These are phyloP conservation scores for Athalia circularis DNA, from an alignment of 2,888 invertebrate genomes.

Conservation along the genomic window DNA sequence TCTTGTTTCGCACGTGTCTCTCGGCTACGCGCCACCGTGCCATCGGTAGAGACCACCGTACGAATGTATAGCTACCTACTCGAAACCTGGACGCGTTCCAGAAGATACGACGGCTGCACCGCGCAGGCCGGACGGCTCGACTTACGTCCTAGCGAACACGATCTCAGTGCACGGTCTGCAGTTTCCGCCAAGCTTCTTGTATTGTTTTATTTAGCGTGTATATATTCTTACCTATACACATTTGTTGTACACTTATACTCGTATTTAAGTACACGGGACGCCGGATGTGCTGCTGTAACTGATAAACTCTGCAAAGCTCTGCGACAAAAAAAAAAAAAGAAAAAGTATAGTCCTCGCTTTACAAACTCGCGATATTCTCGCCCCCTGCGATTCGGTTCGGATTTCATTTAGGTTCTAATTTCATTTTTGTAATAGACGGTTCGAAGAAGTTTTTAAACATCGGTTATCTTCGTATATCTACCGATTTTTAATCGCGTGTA, in stretches of 20 bases:
- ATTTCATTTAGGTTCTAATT: no score
- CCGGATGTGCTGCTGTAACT: background rate
- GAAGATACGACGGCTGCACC: slow-evolving; percentile 1
- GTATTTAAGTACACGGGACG: background rate
- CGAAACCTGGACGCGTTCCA: slow-evolving; percentile 33
- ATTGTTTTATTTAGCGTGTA: background rate
- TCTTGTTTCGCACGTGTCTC: slow-evolving; percentile 33
- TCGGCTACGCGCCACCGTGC: background rate
- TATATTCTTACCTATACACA: background rate
- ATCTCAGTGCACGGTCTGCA: slow-evolving; percentile 19
- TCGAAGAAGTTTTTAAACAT: no score
- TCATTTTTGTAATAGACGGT: no score
- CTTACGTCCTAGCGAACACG: slow-evolving; percentile 34
- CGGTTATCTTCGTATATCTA: no score
- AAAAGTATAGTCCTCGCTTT: no score
- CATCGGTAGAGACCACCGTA: no score
- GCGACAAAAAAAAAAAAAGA: no score
- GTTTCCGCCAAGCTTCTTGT: slow-evolving; percentile 33
- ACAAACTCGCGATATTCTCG: no score
- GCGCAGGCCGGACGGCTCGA: slow-evolving; percentile 24
- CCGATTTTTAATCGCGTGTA: background rate
- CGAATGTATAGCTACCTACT: no score
- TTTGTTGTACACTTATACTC: background rate
- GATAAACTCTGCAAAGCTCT: background rate
- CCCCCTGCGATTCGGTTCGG: no score